These are phyloP conservation scores for Reinhardtius hippoglossoides DNA, from an alignment of 2,113 vertebrate genomes.

Conservation along the genomic window DNA sequence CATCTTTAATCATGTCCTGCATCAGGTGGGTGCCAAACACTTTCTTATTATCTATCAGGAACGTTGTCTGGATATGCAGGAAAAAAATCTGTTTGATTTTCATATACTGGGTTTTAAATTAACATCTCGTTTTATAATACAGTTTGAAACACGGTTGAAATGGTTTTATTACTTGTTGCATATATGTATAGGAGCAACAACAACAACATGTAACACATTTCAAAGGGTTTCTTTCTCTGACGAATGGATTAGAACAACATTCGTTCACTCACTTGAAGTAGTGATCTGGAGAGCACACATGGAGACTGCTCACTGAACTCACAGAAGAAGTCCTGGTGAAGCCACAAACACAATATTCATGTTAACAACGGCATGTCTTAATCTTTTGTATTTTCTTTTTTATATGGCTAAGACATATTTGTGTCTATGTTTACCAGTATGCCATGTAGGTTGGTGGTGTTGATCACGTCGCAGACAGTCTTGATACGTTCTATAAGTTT, in stretches of 20 bases:
- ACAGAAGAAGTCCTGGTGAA: constrained; percentile 94
- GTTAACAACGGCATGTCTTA: neutral
- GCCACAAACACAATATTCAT: constrained; percentile 12
- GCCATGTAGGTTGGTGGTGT: constrained; percentile 94
- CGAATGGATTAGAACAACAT: neutral
- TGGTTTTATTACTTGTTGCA: neutral
- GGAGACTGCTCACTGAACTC: constrained; percentile 99
- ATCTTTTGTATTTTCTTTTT: neutral
- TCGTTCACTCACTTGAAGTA: constrained; percentile 89
- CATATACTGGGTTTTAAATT: too few species aligned
- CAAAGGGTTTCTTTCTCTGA: neutral
- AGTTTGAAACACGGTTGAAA: neutral
- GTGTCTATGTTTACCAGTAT: constrained; percentile 88
- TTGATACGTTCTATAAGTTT: constrained; percentile 97
- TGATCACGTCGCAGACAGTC: constrained; percentile 97
- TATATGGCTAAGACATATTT: neutral
- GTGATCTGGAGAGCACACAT: constrained; percentile 96
- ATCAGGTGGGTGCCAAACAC: constrained; percentile 98
- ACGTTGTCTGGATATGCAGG: constrained; percentile 89
- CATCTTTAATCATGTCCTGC: constrained; percentile 99
- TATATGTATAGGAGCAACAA: neutral
- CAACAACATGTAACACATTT: neutral
- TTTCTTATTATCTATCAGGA: constrained; percentile 97
- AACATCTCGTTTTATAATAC: neutral
- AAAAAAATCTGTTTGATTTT: neutral